Percentiles rank a stretch among this genome's conserved stretches.
phyloP scores from a whole-genome alignment of 2,113 vertebrate genomes.

The Dryoscopus gambensis region DNA sequence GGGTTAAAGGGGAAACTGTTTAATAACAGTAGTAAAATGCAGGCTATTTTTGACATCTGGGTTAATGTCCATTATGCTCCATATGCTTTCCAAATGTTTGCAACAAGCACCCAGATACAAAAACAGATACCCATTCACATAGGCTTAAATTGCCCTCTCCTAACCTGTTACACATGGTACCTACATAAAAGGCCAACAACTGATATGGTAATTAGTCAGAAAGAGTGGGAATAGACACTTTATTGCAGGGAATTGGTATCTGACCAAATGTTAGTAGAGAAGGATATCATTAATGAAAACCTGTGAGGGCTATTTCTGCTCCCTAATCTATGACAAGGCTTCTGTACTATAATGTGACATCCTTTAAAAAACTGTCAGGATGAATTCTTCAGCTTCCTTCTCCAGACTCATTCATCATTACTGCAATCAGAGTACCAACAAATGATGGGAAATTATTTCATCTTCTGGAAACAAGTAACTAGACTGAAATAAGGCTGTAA shows the following conservation, averaged over 20 bases:
- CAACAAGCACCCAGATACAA: slow-evolving; percentile 72
- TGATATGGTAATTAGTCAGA: slow-evolving; percentile 71
- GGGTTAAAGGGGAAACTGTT: slow-evolving; percentile 81
- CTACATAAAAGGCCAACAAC: slow-evolving; percentile 66
- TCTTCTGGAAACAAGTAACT: slow-evolving; percentile 69
- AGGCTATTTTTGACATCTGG: slow-evolving; percentile 84
- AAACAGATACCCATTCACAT: slow-evolving; percentile 78
- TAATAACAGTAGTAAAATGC: slow-evolving; percentile 84
- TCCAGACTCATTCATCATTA: slow-evolving; percentile 69
- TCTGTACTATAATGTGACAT: slow-evolving; percentile 66
- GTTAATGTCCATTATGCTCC: slow-evolving; percentile 78
- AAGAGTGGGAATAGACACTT: slow-evolving; percentile 39
- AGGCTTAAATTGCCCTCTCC: slow-evolving; percentile 59
- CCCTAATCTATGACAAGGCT: slow-evolving; percentile 6
- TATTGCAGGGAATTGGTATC: slow-evolving; percentile 47
- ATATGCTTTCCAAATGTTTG: slow-evolving; percentile 86
- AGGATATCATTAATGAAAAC: slow-evolving; percentile 53
- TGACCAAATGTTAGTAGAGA: slow-evolving; percentile 34
- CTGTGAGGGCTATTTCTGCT: slow-evolving; percentile 42
- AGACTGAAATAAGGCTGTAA: slow-evolving; percentile 56
- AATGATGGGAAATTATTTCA: slow-evolving; percentile 69
- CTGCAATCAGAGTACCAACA: slow-evolving; percentile 67
- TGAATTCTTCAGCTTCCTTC: slow-evolving; percentile 57
- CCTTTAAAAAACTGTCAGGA: slow-evolving; percentile 56
- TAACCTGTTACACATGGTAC: slow-evolving; percentile 69